A percentile compares a stretch with the other conserved stretches of the same genome.
These are phyloP conservation scores for Neolamprologus kungweensis DNA, from an alignment of 2,113 vertebrate species.

Conservation along the genomic window DNA sequence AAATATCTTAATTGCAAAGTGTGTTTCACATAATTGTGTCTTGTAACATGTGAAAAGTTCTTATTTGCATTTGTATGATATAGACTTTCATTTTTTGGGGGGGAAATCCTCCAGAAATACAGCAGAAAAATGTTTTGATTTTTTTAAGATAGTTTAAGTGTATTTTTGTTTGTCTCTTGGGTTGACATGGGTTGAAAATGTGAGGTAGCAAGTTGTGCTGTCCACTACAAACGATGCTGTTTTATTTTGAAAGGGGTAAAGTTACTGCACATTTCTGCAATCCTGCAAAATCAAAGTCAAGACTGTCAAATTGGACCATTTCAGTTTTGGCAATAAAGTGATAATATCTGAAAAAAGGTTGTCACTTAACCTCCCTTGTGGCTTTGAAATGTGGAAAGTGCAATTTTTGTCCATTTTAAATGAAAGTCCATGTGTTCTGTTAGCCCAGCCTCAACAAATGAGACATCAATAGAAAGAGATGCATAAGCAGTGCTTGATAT, in stretches of 20 bases:
- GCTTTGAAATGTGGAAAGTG: background rate
- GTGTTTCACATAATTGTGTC: background rate
- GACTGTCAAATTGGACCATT: background rate
- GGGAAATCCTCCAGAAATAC: background rate
- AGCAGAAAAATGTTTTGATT: background rate
- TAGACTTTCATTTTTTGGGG: accelerated
- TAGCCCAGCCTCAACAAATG: background rate
- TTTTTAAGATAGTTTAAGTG: background rate
- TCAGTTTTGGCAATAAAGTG: background rate
- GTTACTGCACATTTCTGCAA: background rate
- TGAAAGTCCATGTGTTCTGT: background rate
- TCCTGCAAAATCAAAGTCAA: background rate
- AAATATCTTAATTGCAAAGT: background rate
- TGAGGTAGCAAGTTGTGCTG: background rate
- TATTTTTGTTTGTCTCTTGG: background rate
- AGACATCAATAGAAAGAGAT: accelerated
- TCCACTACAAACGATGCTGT: background rate
- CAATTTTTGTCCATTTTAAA: background rate
- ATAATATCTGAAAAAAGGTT: background rate
- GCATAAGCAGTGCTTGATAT: accelerated
- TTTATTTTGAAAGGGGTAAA: background rate
- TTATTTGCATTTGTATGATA: accelerated
- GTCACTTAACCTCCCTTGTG: accelerated
- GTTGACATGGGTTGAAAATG: background rate
- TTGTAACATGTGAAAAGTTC: background rate